phyloP scores from a whole-genome alignment of 2,797 vertebrate genomes.

The Spinus olivaceus region DNA sequence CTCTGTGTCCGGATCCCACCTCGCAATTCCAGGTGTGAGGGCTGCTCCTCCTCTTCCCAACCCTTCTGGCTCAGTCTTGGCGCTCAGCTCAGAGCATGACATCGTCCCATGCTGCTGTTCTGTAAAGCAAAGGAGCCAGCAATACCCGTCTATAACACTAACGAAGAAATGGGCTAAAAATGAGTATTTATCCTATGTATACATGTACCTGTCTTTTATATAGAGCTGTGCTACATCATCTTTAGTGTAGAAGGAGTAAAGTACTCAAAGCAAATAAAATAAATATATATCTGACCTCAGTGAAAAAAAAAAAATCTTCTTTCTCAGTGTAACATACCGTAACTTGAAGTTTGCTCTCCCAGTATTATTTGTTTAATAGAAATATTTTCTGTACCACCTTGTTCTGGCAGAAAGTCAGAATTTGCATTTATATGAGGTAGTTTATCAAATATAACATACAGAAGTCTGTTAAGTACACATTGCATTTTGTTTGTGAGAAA shows the following conservation, averaged over 20 bases:
- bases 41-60: not conserved
- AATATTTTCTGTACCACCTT: constrained; percentile 84
- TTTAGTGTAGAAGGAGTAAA: constrained; percentile 42
- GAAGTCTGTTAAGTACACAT: constrained; percentile 85
- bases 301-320: constrained; percentile 64
- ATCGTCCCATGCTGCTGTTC: not conserved
- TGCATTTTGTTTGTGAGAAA: constrained; percentile 85
- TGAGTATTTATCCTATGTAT: not conserved
- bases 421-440: constrained; percentile 88
- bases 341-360: constrained; percentile 78
- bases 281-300: constrained; percentile 52
- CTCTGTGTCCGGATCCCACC: not conserved
- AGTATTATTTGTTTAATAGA: constrained; percentile 86
- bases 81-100: not conserved
- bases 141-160: not conserved
- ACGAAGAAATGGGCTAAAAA: not conserved
- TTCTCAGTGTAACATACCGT: constrained; percentile 43
- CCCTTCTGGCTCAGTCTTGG: not conserved
- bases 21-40: not conserved
- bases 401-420: constrained; percentile 86
- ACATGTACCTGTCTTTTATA: not conserved
- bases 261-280: constrained; percentile 58
- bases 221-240: not conserved
- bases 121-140: not conserved
- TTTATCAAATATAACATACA: constrained; percentile 87